Conservation (phyloP, 30 jellyfish, hydroid and myxozoan species). For the Cassiopea xamachana region DNA sequence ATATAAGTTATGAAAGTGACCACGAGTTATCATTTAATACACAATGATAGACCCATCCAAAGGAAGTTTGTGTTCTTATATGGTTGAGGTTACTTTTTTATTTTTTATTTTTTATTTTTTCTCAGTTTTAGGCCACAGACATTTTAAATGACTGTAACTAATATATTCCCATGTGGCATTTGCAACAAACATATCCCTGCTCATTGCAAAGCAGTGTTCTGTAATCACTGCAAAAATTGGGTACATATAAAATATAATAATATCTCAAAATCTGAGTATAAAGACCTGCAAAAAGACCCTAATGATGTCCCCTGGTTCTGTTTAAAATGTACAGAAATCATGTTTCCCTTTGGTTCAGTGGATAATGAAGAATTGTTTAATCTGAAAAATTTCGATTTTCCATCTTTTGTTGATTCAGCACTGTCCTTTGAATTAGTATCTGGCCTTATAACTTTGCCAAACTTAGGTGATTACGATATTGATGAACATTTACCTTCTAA, state of each 20-base stretch:
- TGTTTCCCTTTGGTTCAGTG: slow-evolving; percentile 56
- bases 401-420: slow-evolving; percentile 53
- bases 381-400: slow-evolving; percentile 46
- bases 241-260: neutral
- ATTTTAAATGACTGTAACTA: neutral
- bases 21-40: too few relatives aligned
- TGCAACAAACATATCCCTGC: neutral
- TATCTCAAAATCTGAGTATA: slow-evolving; percentile 17
- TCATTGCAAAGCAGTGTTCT: neutral
- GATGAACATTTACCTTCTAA: slow-evolving; percentile 75
- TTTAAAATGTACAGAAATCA: slow-evolving; percentile 27
- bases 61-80: too few relatives aligned
- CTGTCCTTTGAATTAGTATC: slow-evolving; percentile 46
- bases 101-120: too few relatives aligned
- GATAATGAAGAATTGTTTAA: slow-evolving; percentile 48
- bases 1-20: too few relatives aligned
- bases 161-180: neutral
- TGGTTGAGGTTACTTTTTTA: too few relatives aligned
- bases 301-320: slow-evolving; percentile 54
- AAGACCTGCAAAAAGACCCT: slow-evolving; percentile 9
- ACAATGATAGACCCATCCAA: too few relatives aligned
- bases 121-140: too few relatives aligned
- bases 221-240: neutral
- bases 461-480: slow-evolving; percentile 52
- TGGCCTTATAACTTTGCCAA: slow-evolving; percentile 58